Percentiles rank a stretch among this genome's conserved stretches.
These are phyloP conservation scores for Isichthys henryi DNA, from an alignment of 2,113 vertebrate genomes.

Conservation along the genomic window DNA sequence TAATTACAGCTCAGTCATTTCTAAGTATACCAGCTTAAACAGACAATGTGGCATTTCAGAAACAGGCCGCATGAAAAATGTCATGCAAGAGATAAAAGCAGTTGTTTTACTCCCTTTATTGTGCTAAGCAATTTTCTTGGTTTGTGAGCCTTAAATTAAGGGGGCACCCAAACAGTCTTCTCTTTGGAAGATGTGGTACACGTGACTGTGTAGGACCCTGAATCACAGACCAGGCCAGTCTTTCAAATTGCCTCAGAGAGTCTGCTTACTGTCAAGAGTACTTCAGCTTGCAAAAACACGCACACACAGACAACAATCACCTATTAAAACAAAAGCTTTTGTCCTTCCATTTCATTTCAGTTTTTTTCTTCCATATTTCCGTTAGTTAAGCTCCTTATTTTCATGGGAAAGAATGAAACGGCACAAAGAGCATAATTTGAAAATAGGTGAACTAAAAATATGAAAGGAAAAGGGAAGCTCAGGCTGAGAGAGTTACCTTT, in stretches of 20 bases:
- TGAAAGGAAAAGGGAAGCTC: constrained; percentile 38
- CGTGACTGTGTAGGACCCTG: background rate
- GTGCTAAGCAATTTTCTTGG: background rate
- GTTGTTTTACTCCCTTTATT: constrained; percentile 21
- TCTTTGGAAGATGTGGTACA: background rate
- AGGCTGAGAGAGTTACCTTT: constrained; percentile 40
- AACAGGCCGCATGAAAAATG: constrained; percentile 27
- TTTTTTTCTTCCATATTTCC: background rate
- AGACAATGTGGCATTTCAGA: constrained; percentile 50
- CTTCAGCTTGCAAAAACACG: background rate
- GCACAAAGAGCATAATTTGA: background rate
- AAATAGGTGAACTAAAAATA: background rate
- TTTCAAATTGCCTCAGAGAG: background rate
- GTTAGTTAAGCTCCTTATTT: background rate
- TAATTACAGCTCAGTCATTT: constrained; percentile 60
- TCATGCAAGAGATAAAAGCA: constrained; percentile 39
- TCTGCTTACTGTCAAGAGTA: background rate
- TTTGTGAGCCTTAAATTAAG: constrained; percentile 17
- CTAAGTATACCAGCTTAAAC: constrained; percentile 47
- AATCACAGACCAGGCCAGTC: background rate
- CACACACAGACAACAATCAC: background rate
- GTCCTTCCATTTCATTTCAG: background rate
- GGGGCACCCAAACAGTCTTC: background rate
- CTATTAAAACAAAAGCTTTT: background rate
- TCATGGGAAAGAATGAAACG: constrained; percentile 40